Evolutionary conservation across 2,797 vertebrate genomes (phyloP).

Genomic region (Megaceryle alcyon): DNA sequence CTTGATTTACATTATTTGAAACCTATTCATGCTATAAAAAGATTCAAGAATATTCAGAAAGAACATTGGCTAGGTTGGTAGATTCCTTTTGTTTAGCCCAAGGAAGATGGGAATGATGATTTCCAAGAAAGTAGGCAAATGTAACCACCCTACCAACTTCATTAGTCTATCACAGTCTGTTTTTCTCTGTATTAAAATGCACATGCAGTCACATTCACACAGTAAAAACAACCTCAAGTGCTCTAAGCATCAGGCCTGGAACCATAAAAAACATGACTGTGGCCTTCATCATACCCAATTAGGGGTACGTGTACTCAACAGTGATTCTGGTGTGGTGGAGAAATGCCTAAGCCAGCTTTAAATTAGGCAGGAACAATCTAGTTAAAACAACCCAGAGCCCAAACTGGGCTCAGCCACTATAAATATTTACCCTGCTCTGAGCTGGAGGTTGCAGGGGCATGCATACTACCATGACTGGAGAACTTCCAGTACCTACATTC

Average conservation of each 20-base stretch:
- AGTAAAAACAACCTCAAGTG: slow-evolving; percentile 48
- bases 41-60: background rate
- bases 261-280: slow-evolving; percentile 58
- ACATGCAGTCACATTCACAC: background rate
- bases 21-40: background rate
- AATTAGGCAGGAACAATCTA: slow-evolving; percentile 36
- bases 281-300: slow-evolving; percentile 27
- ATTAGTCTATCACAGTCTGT: background rate
- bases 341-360: slow-evolving; percentile 30
- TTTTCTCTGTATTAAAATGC: slow-evolving; percentile 33
- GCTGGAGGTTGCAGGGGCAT: slow-evolving; percentile 7
- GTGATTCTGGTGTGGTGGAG: slow-evolving; percentile 11
- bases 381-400: slow-evolving; percentile 47
- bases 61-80: background rate
- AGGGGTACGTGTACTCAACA: background rate
- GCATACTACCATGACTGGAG: background rate
- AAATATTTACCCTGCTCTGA: slow-evolving; percentile 59
- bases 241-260: slow-evolving; percentile 21
- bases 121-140: slow-evolving; percentile 16
- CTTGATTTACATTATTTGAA: background rate
- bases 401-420: background rate
- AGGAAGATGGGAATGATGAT: background rate
- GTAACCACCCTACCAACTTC: slow-evolving; percentile 18
- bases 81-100: background rate
- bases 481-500: slow-evolving; percentile 46